Conservation (phyloP, 2,113 vertebrate genomes). For the Hemibates koningsi region DNA sequence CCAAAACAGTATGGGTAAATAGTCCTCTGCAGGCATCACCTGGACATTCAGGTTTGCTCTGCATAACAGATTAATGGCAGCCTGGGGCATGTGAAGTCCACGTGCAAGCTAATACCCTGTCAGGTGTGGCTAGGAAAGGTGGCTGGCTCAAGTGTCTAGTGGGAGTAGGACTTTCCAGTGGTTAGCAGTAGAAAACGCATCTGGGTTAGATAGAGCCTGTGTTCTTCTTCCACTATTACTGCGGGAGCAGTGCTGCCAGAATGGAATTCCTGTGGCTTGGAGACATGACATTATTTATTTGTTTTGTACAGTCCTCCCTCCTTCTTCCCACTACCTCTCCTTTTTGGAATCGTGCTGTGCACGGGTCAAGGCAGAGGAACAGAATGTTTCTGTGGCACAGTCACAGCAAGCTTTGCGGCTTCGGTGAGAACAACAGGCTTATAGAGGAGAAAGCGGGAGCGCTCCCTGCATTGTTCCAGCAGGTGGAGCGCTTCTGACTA, state of each 20-base stretch:
- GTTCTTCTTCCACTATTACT: conserved; percentile 78
- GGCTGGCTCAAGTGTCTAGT: conserved; percentile 3
- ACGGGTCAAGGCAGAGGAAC: conserved; percentile 76
- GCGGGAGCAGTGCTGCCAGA: conserved; percentile 76
- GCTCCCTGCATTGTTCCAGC: conserved; percentile 49
- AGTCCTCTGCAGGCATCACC: neutral
- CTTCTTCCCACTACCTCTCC: conserved; percentile 63
- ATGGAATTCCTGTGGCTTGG: conserved; percentile 87
- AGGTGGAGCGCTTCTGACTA: conserved; percentile 58
- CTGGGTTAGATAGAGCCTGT: conserved; percentile 83
- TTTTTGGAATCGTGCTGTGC: conserved; percentile 72
- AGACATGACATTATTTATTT: conserved; percentile 87
- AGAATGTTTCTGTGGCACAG: conserved; percentile 82
- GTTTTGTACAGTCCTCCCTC: conserved; percentile 77
- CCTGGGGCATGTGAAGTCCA: conserved; percentile 35
- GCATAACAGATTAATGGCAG: conserved; percentile 44
- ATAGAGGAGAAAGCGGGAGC: conserved; percentile 22
- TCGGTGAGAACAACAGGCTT: conserved; percentile 53
- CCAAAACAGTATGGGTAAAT: neutral
- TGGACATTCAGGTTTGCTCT: conserved; percentile 6
- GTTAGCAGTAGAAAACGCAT: conserved; percentile 75
- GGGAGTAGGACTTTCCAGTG: conserved; percentile 54
- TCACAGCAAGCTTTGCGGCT: conserved; percentile 6
- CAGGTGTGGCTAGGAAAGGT: conserved; percentile 55
- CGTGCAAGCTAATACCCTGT: conserved; percentile 47